Conservation (phyloP, 2,113 vertebrate genomes). For the Uria lomvia region DNA sequence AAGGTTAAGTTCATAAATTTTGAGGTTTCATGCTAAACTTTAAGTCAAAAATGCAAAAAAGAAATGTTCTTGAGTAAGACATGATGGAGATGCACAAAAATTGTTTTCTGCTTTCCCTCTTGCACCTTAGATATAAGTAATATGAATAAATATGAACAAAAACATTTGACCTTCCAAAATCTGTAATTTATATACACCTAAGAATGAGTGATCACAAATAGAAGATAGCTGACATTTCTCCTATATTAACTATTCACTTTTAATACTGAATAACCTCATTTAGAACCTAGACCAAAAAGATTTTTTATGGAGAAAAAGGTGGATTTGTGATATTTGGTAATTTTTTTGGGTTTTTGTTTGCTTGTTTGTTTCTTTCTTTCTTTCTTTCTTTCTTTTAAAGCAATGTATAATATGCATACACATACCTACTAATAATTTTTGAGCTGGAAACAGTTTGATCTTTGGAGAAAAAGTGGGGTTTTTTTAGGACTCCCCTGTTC, state of each 20-base stretch:
- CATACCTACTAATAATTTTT: background rate
- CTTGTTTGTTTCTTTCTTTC: rapidly evolving
- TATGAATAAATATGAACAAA: background rate
- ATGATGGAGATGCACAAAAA: background rate
- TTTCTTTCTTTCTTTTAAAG: background rate
- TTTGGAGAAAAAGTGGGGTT: background rate
- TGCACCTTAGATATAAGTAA: background rate
- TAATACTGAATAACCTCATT: background rate
- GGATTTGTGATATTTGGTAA: background rate
- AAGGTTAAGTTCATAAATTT: background rate
- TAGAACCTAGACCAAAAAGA: background rate
- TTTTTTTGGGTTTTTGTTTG: background rate
- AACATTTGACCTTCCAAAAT: background rate
- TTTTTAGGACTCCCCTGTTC: background rate
- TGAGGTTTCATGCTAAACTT: background rate
- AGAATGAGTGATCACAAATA: background rate
- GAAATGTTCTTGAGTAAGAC: background rate
- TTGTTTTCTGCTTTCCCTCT: background rate
- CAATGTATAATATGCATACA: background rate
- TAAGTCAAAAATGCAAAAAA: background rate
- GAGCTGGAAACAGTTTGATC: background rate
- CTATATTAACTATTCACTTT: background rate
- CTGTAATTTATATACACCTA: background rate
- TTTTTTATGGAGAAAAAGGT: background rate
- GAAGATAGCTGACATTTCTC: background rate